These are phyloP conservation scores for Bovichtus variegatus DNA, from an alignment of 2,797 vertebrate genomes.

Conservation along the genomic window DNA sequence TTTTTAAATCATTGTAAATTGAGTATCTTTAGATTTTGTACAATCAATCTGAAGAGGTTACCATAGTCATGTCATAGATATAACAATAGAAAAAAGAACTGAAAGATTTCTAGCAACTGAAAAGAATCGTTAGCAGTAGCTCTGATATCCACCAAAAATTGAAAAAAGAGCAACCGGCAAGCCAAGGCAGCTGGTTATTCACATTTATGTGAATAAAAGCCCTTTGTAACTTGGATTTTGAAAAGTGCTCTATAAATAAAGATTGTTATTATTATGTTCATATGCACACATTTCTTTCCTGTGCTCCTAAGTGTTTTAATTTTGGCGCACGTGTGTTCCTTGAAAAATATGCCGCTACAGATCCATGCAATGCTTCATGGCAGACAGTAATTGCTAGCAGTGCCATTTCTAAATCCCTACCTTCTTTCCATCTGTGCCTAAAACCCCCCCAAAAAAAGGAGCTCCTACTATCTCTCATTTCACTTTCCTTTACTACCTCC, in stretches of 20 bases:
- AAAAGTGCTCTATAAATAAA: too few relatives aligned
- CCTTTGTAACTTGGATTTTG: too few relatives aligned
- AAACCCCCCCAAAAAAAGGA: background rate
- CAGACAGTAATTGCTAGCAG: slow-evolving; percentile 4
- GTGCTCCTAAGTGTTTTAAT: background rate
- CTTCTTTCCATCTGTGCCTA: background rate
- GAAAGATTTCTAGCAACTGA: background rate
- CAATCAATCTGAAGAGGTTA: background rate
- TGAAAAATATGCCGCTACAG: slow-evolving; percentile 19
- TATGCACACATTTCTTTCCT: background rate
- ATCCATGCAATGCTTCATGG: slow-evolving; percentile 10
- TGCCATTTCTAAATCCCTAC: background rate
- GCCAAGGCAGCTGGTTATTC: background rate
- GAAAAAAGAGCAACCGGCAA: background rate
- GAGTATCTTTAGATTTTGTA: background rate
- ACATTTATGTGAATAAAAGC: too few relatives aligned
- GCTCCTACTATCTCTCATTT: background rate
- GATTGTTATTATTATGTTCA: too few relatives aligned
- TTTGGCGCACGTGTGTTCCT: background rate
- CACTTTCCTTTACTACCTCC: background rate
- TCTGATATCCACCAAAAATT: background rate
- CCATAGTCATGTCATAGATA: background rate
- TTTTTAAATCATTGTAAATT: too few relatives aligned
- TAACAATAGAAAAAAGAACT: background rate
- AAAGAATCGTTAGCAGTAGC: background rate